phyloP scores from a whole-genome alignment of 2,113 vertebrate genomes.

The Embiotoca jacksoni region DNA sequence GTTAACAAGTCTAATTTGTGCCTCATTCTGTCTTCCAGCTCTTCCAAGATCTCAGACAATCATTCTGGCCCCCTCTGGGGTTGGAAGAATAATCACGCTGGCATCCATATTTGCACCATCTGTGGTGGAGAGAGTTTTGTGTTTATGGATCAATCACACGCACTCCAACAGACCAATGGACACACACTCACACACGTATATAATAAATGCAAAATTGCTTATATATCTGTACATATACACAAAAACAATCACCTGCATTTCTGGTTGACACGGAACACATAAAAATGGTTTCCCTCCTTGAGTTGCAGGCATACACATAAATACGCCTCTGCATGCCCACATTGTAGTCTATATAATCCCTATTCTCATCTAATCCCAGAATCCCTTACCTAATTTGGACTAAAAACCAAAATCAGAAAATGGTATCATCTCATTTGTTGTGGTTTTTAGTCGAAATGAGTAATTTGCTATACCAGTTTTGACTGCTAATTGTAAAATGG shows the following conservation, averaged over 20 bases:
- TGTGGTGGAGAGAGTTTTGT: conserved; percentile 73
- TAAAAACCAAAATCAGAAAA: conserved; percentile 62
- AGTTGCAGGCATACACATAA: conserved; percentile 15
- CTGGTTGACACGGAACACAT: not conserved
- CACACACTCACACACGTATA: not conserved
- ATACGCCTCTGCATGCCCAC: conserved; percentile 28
- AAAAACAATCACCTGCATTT: conserved; percentile 6
- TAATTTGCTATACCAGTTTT: conserved; percentile 38
- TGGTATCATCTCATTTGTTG: conserved; percentile 58
- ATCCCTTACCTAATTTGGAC: conserved; percentile 67
- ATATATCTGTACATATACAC: conserved; percentile 5
- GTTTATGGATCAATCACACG: conserved; percentile 54
- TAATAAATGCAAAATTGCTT: not conserved
- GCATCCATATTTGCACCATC: conserved; percentile 81
- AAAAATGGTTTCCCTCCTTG: not conserved
- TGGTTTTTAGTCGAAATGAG: conserved; percentile 35
- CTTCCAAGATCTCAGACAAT: conserved; percentile 82
- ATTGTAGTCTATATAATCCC: conserved; percentile 38
- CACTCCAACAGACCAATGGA: conserved; percentile 2
- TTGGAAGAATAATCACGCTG: conserved; percentile 78
- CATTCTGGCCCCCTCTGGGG: conserved; percentile 74
- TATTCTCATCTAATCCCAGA: conserved; percentile 60
- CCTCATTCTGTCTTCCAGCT: conserved; percentile 74
- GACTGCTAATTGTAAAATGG: conserved; percentile 42
- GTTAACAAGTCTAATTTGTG: conserved; percentile 82